Conservation (phyloP, 1,140 invertebrate species). For the Lethocerus indicus region DNA sequence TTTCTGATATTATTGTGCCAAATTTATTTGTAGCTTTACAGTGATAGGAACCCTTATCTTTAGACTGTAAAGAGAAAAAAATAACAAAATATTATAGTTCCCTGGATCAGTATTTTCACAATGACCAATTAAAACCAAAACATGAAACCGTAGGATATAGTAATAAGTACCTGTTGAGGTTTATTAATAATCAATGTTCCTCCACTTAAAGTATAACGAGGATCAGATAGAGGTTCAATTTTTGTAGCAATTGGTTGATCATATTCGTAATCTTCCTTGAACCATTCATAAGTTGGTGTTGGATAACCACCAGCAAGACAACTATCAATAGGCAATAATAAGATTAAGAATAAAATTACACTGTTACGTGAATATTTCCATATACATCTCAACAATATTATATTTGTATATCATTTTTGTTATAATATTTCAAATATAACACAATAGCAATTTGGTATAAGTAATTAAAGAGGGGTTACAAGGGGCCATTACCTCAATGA, state of each 20-base stretch:
- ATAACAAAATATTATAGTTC: background rate
- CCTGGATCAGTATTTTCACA: no score
- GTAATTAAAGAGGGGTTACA: slow-evolving; percentile 17
- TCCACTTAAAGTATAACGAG: slow-evolving; percentile 72
- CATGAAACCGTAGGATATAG: background rate
- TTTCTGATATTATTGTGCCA: slow-evolving; percentile 77
- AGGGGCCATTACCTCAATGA: slow-evolving; percentile 52
- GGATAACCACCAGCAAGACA: slow-evolving; percentile 83
- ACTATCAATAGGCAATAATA: slow-evolving; percentile 20
- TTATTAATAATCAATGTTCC: slow-evolving; percentile 77
- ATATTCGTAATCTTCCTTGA: slow-evolving; percentile 69
- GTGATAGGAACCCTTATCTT: slow-evolving; percentile 76
- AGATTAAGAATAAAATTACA: no score
- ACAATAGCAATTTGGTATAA: background rate
- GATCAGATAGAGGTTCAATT: slow-evolving; percentile 60
- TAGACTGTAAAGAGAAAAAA: slow-evolving; percentile 25
- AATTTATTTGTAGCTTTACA: slow-evolving; percentile 79
- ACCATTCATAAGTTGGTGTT: slow-evolving; percentile 82
- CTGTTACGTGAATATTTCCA: no score
- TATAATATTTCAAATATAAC: background rate
- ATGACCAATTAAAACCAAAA: no score
- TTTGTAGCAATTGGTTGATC: slow-evolving; percentile 45
- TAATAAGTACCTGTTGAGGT: slow-evolving; percentile 44
- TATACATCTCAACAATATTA: no score
- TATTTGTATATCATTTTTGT: no score